Base-by-base conservation (phyloP, 1,140 invertebrate genomes). In the Chrysomallon squamiferum region DNA sequence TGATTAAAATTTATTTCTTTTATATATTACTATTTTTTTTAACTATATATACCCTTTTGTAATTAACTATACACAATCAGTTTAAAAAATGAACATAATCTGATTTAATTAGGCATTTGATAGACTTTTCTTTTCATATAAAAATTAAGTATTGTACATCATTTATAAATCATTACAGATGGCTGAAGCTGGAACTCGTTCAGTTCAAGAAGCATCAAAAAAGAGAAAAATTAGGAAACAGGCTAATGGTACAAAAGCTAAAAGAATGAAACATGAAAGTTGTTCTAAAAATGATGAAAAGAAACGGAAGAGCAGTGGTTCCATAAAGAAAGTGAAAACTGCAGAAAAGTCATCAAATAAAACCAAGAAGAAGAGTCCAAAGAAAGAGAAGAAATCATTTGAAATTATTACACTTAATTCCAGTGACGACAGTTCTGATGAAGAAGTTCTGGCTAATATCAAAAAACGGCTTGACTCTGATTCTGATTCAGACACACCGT, bases 181-280 rank as follows among this genome's bases (percentile, higher is more conserved):
- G 65, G 66, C 75, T 52, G 77, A 79, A 38, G 71, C 73, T 2
- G 60, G 67, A 6, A 75, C 75, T 59, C 66, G 65, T 67, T 73
- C 72, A 20, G 69, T 77, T 47, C 69, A 75, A 49, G 72, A 73
- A 57, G 61, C 56, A 33, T 45, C 54, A 1, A 71, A 68, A 59
- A 75, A 71, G 61, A 58, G 66, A 60, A 76, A 76, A 67, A 50
- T 61, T 30, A 65, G 29, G n/a, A 67, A 69, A 59, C 54, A 47
- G 54, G 45, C 13, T 27, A 59, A 59, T 33, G 57, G 59, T 13
- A 56, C 72, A 29, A 64, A 58, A 13, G 62, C 66, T 5, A 75
- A 76, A 50, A 76, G 71, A 47, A 41, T 68, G 27, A 78, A 78
- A 68, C 66, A 69, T 20, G 56, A 68, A 25, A 76, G 74, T 45